Evolutionary conservation across 2,888 invertebrate genomes (phyloP).

Genomic region (Phaonia tiefii): DNA sequence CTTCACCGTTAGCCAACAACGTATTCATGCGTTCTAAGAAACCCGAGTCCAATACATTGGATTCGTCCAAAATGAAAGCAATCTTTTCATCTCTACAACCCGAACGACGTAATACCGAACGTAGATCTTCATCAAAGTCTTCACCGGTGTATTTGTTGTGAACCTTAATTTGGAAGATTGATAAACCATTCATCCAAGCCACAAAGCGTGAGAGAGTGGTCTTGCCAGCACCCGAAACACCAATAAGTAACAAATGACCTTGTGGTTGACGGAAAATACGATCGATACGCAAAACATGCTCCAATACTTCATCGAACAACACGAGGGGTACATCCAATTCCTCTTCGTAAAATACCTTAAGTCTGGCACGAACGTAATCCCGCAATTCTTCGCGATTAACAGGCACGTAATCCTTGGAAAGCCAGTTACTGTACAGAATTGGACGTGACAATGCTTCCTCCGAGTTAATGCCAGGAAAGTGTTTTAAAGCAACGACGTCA

Average conservation of each 20-base stretch:
- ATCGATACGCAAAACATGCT: conserved; percentile 99
- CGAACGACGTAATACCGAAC: conserved; percentile 91
- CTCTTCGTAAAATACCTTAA: conserved; percentile 99
- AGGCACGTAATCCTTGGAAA: conserved; percentile 98
- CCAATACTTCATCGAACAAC: conserved; percentile 99
- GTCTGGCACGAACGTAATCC: conserved; percentile 97
- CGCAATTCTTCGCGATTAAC: conserved; percentile 96
- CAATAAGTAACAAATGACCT: conserved; percentile 97
- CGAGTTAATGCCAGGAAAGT: conserved; percentile 94
- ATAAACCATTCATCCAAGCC: conserved; percentile 99
- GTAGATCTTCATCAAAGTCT: conserved; percentile 99
- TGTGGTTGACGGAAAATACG: conserved; percentile 99
- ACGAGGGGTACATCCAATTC: conserved; percentile 99
- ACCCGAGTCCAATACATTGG: conserved; percentile 98
- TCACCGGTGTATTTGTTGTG: conserved; percentile 99
- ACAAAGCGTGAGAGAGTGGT: conserved; percentile 99
- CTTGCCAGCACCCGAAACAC: conserved; percentile 99
- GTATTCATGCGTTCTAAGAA: conserved; percentile 99
- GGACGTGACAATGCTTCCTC: conserved; percentile 94
- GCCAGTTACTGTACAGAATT: conserved; percentile 99
- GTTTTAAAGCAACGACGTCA: conserved; percentile 93
- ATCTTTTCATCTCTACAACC: conserved; percentile 99
- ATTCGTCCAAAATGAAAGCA: conserved; percentile 99
- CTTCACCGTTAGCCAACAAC: conserved; percentile 97
- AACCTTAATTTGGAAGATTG: conserved; percentile 99